These are phyloP conservation scores for Doris montereyensis DNA, from an alignment of 2,888 invertebrate genomes.

Conservation along the genomic window DNA sequence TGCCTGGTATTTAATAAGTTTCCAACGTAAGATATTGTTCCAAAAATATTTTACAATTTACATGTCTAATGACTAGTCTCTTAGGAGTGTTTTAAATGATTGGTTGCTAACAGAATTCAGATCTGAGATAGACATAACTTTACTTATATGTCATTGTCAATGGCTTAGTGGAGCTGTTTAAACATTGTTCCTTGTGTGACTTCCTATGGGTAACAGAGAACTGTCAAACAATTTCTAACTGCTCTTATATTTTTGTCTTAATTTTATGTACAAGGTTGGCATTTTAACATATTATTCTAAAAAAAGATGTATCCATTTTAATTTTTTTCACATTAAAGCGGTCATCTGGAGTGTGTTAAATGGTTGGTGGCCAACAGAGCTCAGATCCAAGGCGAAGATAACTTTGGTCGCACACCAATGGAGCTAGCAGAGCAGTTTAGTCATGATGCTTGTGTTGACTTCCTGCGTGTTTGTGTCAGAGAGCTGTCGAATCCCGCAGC, in stretches of 20 bases:
- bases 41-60: too few relatives aligned
- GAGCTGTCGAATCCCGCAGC: slow-evolving; percentile 59
- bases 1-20: too few relatives aligned
- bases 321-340: slow-evolving; percentile 50
- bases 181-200: too few relatives aligned
- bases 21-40: too few relatives aligned
- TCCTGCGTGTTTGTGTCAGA: slow-evolving; percentile 56
- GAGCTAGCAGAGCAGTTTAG: slow-evolving; percentile 61
- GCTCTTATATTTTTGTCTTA: not conserved
- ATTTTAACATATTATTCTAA: not conserved
- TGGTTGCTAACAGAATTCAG: too few relatives aligned
- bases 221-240: too few relatives aligned
- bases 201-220: too few relatives aligned
- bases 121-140: too few relatives aligned
- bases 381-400: slow-evolving; percentile 56
- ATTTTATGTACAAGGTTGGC: not conserved
- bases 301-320: not conserved
- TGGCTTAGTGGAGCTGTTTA: too few relatives aligned
- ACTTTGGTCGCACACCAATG: slow-evolving; percentile 58
- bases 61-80: too few relatives aligned
- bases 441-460: slow-evolving; percentile 58
- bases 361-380: slow-evolving; percentile 68
- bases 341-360: slow-evolving; percentile 66
- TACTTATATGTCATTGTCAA: too few relatives aligned
- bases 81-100: too few relatives aligned